Evolutionary conservation across 2,888 invertebrate species (phyloP).

Genomic region (Schizaphis graminum): DNA sequence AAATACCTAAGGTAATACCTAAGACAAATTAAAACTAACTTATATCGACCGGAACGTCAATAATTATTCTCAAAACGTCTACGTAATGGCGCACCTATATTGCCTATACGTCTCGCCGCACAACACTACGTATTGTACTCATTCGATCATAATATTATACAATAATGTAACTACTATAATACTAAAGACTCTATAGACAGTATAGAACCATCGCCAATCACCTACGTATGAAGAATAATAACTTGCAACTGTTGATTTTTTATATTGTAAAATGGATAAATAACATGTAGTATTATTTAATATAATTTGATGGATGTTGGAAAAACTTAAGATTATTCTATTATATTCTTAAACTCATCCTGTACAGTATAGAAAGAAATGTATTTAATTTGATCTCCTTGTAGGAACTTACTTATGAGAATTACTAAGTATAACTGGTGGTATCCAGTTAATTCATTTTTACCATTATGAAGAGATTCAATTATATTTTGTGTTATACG

Average conservation of each 20-base stretch:
- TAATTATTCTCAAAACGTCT: neutral
- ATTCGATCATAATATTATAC: neutral
- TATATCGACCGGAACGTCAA: neutral
- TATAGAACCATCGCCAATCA: neutral
- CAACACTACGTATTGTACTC: neutral
- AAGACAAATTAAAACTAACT: too few species aligned
- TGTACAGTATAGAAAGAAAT: neutral
- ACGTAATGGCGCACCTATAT: neutral
- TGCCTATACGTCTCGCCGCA: neutral
- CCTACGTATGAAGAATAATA: neutral
- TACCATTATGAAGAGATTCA: too few species aligned
- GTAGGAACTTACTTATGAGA: neutral
- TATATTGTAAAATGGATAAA: too few species aligned
- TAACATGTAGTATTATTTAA: too few species aligned
- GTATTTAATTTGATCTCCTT: neutral
- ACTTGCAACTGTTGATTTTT: neutral
- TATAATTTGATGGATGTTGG: neutral
- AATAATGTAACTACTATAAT: neutral
- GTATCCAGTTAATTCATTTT: too few species aligned
- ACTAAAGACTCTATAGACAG: too few species aligned
- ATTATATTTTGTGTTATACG: too few species aligned
- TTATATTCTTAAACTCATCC: neutral
- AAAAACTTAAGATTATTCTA: neutral
- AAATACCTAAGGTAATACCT: too few species aligned
- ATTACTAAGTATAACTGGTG: neutral